A percentile compares a stretch with the other conserved stretches of the same genome.
phyloP scores from a whole-genome alignment of 2,888 invertebrate genomes.

The Dugesia japonica region DNA sequence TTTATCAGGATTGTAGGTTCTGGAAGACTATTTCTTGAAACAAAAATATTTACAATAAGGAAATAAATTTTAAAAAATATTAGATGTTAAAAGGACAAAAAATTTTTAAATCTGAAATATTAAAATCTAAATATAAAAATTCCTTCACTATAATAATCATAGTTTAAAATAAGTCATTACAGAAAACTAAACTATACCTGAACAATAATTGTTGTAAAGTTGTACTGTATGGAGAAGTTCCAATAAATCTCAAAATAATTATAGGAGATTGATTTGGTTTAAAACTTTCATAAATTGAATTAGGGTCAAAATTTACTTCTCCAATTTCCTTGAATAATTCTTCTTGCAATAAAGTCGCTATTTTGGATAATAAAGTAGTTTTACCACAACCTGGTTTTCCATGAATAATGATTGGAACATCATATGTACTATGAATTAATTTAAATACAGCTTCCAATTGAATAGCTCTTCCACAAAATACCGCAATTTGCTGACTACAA shows the following conservation, averaged over 20 bases:
- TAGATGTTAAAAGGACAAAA: too few species aligned
- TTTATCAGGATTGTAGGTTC: too few species aligned
- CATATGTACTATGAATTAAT: neutral
- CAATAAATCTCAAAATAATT: neutral
- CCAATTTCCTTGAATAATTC: neutral
- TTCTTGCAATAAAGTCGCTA: neutral
- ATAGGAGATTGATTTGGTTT: neutral
- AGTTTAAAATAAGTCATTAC: too few species aligned
- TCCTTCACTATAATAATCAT: too few species aligned
- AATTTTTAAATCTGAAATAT: too few species aligned
- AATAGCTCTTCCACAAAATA: neutral
- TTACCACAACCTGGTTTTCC: slow-evolving; percentile 2
- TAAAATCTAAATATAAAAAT: too few species aligned
- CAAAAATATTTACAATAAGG: too few species aligned
- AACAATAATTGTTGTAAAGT: neutral
- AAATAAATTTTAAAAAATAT: too few species aligned
- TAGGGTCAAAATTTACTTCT: neutral
- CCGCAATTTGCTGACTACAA: neutral
- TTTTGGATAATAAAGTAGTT: slow-evolving; percentile 21
- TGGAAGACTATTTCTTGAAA: too few species aligned
- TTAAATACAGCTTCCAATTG: neutral
- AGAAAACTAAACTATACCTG: neutral
- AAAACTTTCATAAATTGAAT: neutral
- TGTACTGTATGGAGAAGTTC: neutral
- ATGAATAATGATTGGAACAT: neutral